Conservation (phyloP, 2,113 vertebrate species). For the Tapirus terrestris region DNA sequence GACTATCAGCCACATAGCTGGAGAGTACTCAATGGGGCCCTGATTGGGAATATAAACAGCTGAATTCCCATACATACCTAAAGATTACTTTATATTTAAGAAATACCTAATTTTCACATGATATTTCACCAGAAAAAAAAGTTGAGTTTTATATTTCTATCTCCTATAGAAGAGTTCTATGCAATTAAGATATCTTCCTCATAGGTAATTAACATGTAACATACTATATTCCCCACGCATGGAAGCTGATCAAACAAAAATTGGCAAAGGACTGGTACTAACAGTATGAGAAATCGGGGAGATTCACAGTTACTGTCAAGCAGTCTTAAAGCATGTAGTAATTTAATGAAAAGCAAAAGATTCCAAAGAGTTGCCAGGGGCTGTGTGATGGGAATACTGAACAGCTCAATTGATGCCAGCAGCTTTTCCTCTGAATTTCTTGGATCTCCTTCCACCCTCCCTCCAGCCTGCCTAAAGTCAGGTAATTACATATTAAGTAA, state of each 20-base stretch:
- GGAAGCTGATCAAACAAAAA: constrained; percentile 29
- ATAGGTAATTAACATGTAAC: not conserved
- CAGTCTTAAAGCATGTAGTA: constrained; percentile 75
- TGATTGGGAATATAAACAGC: not conserved
- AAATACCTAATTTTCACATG: not conserved
- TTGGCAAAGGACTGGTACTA: not conserved
- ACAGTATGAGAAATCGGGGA: constrained; percentile 70
- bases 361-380: constrained; percentile 76
- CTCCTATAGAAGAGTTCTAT: not conserved
- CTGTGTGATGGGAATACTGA: constrained; percentile 83
- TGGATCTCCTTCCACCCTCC: constrained; percentile 57
- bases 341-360: constrained; percentile 70
- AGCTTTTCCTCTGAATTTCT: constrained; percentile 11
- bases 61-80: not conserved
- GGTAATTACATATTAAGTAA: constrained; percentile 85
- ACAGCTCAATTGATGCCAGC: constrained; percentile 73
- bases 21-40: not conserved
- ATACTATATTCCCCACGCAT: not conserved
- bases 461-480: constrained; percentile 83
- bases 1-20: not conserved
- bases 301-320: constrained; percentile 73
- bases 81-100: not conserved
- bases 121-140: not conserved
- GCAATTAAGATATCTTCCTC: not conserved
- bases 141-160: not conserved